These are phyloP conservation scores for Bettongia penicillata DNA, from an alignment of 2,113 vertebrate species.

Conservation along the genomic window DNA sequence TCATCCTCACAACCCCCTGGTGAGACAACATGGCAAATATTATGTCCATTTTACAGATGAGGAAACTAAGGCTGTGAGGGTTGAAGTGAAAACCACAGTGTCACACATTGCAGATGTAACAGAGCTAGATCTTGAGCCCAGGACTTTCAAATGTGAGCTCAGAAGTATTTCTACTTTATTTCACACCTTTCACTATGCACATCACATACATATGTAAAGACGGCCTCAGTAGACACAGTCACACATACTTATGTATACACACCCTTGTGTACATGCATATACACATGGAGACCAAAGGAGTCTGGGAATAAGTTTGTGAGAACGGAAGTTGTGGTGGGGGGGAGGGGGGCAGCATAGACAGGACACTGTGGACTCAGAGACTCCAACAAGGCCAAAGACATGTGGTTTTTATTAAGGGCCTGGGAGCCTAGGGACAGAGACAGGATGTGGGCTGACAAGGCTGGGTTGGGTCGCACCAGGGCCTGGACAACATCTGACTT, in stretches of 20 bases:
- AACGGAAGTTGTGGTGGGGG: background rate
- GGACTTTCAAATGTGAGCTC: background rate
- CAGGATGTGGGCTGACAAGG: background rate
- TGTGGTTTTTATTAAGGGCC: constrained; percentile 70
- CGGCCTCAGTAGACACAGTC: background rate
- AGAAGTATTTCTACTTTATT: background rate
- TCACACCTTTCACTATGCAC: background rate
- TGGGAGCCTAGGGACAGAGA: constrained; percentile 69
- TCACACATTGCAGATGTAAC: background rate
- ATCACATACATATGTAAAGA: background rate
- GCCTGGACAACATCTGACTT: background rate
- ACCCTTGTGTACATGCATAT: background rate
- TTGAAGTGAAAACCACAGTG: background rate
- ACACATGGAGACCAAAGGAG: background rate
- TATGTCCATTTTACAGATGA: background rate
- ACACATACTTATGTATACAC: background rate
- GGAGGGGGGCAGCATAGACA: background rate
- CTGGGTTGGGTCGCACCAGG: background rate
- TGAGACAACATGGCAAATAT: background rate
- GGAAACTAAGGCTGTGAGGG: background rate
- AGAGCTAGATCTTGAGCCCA: background rate
- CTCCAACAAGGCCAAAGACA: constrained; percentile 47
- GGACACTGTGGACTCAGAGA: background rate
- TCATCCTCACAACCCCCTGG: background rate
- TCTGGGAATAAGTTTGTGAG: constrained; percentile 59